Evolutionary conservation across 2,888 invertebrate genomes (phyloP), one percentile per base, ranked within the genome.

Genomic region (Heliconius ismenius): DNA sequence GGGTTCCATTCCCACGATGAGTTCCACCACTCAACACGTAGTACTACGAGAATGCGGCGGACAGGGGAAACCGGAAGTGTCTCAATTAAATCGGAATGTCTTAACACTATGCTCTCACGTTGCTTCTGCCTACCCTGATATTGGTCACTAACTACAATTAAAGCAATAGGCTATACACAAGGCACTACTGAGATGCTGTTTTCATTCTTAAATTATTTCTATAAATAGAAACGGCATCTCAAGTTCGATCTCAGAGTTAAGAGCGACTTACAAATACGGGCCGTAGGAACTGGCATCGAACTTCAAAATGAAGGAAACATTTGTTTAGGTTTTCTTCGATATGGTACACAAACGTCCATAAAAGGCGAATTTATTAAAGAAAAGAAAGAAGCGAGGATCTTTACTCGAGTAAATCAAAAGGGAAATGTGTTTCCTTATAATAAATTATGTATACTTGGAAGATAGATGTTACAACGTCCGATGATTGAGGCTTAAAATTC

Each of bases 401-500:
- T 69, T 18, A 24, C 15, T 36, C 36, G 62, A 62, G 36, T 62
- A 72, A 72, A 72, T 60, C 72, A 72, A n/a, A 72, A 62, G 62
- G 36, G 39, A 62, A 72, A 62, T 24, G 24, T 69, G 36, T 60
- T 62, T 73, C 60, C 39, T 62, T 24, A 62, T 60, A 62, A 39
- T 60, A 73, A 58, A 73, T 73, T 73, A 73, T 73, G 72, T 36
- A 73, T 24, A 32, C 54, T 28, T 32, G 28, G 28, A 54, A 54
- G 49, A 15, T 69, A 54, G 49, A 15, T 69, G 54, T 69, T 69
- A 69, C 28, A 54, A n/a, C 28, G 69, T 54, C n/a, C 32, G 69
- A 70, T 70, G 69, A 54, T 70, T 54, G 54, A 58, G 13, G n/a
- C 49, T 54, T n/a, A 28, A n/a, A 54, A 32, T 54, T 28, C 21